Conservation (phyloP, 2,888 invertebrate genomes). For the Melanostoma scalare region DNA sequence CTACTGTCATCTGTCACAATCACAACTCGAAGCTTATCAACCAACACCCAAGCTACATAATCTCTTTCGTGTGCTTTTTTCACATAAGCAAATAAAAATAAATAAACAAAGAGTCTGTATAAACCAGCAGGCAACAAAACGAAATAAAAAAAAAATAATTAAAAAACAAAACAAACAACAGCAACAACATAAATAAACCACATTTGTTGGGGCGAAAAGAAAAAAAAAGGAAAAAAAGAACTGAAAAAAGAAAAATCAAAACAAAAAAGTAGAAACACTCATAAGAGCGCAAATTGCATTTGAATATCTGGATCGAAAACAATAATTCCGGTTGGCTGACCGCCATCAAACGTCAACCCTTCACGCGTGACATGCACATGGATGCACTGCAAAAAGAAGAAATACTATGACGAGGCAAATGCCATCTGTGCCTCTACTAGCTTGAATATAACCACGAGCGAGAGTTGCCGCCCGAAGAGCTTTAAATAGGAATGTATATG, state of each 20-base stretch:
- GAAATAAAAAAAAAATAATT: conserved; percentile 15
- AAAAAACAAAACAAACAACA: conserved; percentile 15
- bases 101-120: conserved; percentile 35
- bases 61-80: conserved; percentile 33
- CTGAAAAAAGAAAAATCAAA: conserved; percentile 14
- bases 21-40: conserved; percentile 20
- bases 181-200: conserved; percentile 51
- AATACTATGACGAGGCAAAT: too few species aligned
- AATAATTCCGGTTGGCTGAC: conserved; percentile 62
- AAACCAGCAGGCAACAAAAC: conserved; percentile 13
- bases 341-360: conserved; percentile 41
- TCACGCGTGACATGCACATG: conserved; percentile 43
- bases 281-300: conserved; percentile 53
- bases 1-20: conserved; percentile 26
- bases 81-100: conserved; percentile 42
- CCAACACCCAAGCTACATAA: conserved; percentile 33
- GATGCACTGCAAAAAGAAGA: conserved; percentile 16
- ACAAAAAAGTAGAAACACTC: conserved; percentile 40
- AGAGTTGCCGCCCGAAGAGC: neutral
- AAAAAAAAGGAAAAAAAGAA: conserved; percentile 4
- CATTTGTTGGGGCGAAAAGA: conserved; percentile 40
- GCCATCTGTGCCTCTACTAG: too few species aligned
- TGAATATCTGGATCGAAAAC: conserved; percentile 62
- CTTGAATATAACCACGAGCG: too few species aligned
- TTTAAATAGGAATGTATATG: conserved; percentile 3